Evolutionary conservation across 1,140 invertebrate genomes (phyloP), one percentile per base, ranked within the genome.

Genomic region (Prorops nasuta): DNA sequence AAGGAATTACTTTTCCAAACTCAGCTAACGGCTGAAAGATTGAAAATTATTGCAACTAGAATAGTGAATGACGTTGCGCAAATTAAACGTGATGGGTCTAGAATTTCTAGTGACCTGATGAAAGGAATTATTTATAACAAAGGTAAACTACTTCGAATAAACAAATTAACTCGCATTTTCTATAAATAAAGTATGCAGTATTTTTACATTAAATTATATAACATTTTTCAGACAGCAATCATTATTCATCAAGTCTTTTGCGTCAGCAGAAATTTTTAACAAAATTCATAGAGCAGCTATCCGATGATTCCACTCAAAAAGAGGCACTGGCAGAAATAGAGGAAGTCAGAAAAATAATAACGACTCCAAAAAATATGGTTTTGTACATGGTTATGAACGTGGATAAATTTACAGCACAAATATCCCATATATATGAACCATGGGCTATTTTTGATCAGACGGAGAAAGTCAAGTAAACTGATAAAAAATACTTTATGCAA

Each of bases 251-350:
- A 37, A 86, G 84, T 43, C 81, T 92, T 49, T 66, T 94, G 9
- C 78, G 85, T 0, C 92, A 95, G 63, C 84, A 88, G 35, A 84
- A 83, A 41, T 94, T 94, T 67, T 77, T 95, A 4, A 84, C 80
- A 10, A 78, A 84, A 20, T 52, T 92, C 1, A 54, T 87, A 1
- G 77, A 83, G 38, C 76, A 77, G 45, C 64, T 92, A 4, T 80
- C 83, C 2, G 71, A 75, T 3, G 74, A 77, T 1, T 72, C 82
- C 14, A 78, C 77, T 0, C 76, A 80, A 15, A 66, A 77, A 41
- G 76, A 82, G 56, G 81, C 87, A 12, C 55, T 85, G n/a, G 66
- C 64, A 42, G 80, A 84, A 54, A 80, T 91, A 7, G 81, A 85
- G 50, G 59, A 67, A n/a, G 69, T 91, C 2, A 78, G 86, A 48